Base-by-base conservation (phyloP, 1,140 invertebrate species). In the Leptestheria dahalacensis region DNA sequence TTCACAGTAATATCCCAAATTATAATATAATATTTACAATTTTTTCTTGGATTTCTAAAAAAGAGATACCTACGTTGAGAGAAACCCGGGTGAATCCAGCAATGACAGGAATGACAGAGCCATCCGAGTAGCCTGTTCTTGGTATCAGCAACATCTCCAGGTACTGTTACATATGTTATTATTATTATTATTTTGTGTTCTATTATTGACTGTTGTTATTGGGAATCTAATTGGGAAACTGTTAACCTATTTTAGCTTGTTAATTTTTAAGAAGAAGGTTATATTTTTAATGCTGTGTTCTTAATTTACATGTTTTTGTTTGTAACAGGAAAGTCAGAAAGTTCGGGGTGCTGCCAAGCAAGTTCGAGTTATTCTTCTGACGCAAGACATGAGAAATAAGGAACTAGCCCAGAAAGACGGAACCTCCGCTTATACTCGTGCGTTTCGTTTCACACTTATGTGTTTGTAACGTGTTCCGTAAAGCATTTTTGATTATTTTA, bases 51-150 rank as follows among this genome's bases (percentile, higher is more conserved):
- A 54, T 48, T 15, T 62, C 55, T 60, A 54, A 41, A 48, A 59
- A 64, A 95, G 89, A 67, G 86, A 93, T 58, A 96, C 91, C 12
- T 94, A 88, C 70, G 74, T 92, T 3, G 84, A 91, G 69, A 75
- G 91, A 63, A 72, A 83, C 55, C 79, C 82, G 28, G 83, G 83
- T 26, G 93, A 97, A 73, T 81, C 81, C 29, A 72, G 79, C 48
- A 96, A 97, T 75, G 91, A 96, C 69, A 79, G 91, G 66, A 97
- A 96, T 79, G 91, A 95, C 69, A 75, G 91, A 68, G 88, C 90
- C 18, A 93, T 97, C 64, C 75, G 91, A 52, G 71, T 77, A 62
- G 84, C 88, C 29, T 78, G 81, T 29, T 73, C 77, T 26, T 97
- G 91, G 91, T 96, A 95, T 70, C 77, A 81, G 51, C 68, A 74